Base-by-base conservation (phyloP, 2,888 invertebrate genomes). In the Entomobrya proxima region DNA sequence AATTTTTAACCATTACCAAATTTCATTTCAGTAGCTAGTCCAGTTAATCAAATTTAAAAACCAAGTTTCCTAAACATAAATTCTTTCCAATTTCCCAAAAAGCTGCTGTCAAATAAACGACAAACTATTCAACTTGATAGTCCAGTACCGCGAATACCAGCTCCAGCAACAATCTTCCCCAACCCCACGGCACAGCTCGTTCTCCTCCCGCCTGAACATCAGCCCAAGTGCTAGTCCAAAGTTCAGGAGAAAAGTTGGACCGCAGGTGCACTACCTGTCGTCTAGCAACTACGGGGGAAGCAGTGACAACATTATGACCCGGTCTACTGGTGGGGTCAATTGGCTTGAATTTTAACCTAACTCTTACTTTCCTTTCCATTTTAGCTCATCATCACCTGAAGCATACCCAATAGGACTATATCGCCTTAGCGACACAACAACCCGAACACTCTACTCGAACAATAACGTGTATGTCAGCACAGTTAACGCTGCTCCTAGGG, bases 291-390 rank as follows among this genome's bases (percentile, higher is more conserved):
- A n/a, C 44, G 15, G 52, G 11, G 27, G 50, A 40, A 24, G 32
- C 40, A 67, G 27, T 18, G 83, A 83, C 11, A 75, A 76, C 47
- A 83, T 83, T 18, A 83, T 83, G 83, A 83, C 75, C 30, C 47
- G 83, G 32, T 58, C 58, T 13, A 83, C 83, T 18, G 83, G 83
- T 0, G 83, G 76, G 5, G 44, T 76, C 15, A 47, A 64, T 15
- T 83, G 76, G 52, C 67, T 83, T 21, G 40, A 83, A 24, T 83
- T 83, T 52, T 83, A 67, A 83, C 1, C 24, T n/a, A n/a, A n/a
- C n/a, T n/a, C n/a, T n/a, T n/a, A 30, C 15, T 21, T 58, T 58
- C 24, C 15, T 15, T 58, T 58, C 15, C 15, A 24, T 55, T 3
- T 18, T 21, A 18, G 18, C 21, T n/a, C 64, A 32, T 15, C 64